These are phyloP conservation scores for Heterocephalus glaber DNA, from an alignment of 2,113 vertebrate genomes.

Conservation along the genomic window DNA sequence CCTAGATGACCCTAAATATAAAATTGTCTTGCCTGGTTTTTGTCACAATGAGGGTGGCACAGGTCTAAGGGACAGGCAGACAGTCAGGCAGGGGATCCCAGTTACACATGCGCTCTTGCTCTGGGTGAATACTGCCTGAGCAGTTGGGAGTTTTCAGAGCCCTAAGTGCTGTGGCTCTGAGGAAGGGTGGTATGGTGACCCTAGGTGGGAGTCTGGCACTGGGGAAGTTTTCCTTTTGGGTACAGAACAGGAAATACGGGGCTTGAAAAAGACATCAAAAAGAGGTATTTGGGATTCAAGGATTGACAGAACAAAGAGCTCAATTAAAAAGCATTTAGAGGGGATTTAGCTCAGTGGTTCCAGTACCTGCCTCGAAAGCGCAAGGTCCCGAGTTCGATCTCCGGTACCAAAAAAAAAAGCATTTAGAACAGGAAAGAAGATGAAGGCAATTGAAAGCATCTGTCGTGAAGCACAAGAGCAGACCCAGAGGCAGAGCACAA, in stretches of 20 bases:
- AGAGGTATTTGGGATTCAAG: conserved; percentile 56
- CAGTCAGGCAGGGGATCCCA: not conserved
- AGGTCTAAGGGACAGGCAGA: not conserved
- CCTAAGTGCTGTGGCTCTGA: not conserved
- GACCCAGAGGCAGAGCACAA: too few species aligned
- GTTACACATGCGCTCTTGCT: not conserved
- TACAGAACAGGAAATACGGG: not conserved
- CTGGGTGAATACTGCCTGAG: not conserved
- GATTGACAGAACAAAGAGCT: not conserved
- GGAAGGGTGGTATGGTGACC: not conserved
- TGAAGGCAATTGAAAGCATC: conserved; percentile 15
- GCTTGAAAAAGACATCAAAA: conserved; percentile 41
- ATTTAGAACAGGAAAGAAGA: conserved; percentile 26
- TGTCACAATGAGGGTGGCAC: not conserved
- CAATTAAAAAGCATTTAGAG: conserved; percentile 41
- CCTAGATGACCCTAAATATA: conserved; percentile 32
- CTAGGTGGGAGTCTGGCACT: not conserved
- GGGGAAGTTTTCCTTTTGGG: conserved; percentile 10
- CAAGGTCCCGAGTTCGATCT: too few species aligned
- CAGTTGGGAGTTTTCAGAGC: not conserved
- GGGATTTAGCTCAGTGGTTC: too few species aligned
- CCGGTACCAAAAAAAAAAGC: not conserved
- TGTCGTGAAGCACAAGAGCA: not conserved
- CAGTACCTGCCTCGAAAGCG: too few species aligned
- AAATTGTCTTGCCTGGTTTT: conserved; percentile 38